phyloP scores from a whole-genome alignment of 2,797 vertebrate species.

The Taenioides sp. region DNA sequence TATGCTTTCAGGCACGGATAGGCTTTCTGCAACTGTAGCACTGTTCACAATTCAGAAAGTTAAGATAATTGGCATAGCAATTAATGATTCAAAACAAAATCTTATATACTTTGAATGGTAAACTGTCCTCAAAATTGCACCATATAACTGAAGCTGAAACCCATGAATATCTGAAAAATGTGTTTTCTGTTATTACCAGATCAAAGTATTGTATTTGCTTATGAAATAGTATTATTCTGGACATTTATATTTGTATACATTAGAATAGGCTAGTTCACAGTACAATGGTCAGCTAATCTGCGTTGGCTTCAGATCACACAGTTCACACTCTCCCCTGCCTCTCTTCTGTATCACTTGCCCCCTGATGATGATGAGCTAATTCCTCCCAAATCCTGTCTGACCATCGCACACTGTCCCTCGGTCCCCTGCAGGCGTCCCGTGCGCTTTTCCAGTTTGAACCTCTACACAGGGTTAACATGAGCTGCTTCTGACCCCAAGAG shows the following conservation, averaged over 20 bases:
- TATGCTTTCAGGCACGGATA: background rate
- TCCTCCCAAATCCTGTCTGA: constrained; percentile 50
- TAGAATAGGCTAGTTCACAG: constrained; percentile 6
- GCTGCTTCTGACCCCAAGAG: constrained; percentile 64
- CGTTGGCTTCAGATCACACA: constrained; percentile 8
- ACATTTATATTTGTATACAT: constrained; percentile 37
- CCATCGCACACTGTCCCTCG: constrained; percentile 15
- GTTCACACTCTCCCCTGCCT: background rate
- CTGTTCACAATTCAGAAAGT: background rate
- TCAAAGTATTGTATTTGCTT: background rate
- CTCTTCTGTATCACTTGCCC: constrained; percentile 29
- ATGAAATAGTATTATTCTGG: constrained; percentile 32
- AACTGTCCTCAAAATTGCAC: too few species aligned
- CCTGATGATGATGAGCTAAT: constrained; percentile 43
- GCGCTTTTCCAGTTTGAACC: constrained; percentile 55
- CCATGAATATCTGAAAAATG: too few species aligned
- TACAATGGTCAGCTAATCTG: background rate
- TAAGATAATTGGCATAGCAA: too few species aligned
- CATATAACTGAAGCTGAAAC: too few species aligned
- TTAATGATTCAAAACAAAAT: too few species aligned
- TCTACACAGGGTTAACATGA: constrained; percentile 53
- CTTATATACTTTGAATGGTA: too few species aligned
- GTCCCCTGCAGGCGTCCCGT: constrained; percentile 15
- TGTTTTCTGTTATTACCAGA: background rate
- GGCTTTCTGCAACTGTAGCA: background rate